Evolutionary conservation across 1,140 invertebrate species (phyloP), one percentile per base, ranked within the genome.

Genomic region (Chelonus insularis): DNA sequence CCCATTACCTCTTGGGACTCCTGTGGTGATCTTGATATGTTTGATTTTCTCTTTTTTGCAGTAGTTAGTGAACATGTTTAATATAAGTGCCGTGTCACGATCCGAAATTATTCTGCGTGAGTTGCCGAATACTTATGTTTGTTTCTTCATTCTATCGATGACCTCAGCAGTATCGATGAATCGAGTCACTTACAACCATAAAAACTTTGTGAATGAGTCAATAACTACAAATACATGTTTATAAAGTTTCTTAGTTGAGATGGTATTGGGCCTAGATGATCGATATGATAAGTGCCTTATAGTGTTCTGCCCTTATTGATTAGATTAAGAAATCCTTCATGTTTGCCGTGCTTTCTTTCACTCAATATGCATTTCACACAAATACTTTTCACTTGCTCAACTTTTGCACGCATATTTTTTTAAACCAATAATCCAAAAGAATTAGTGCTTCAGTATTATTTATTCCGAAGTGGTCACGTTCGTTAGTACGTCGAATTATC

Each of bases 331-430:
- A 71, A 72, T n/a, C 74, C 79, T 64, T 82, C 74, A 57, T 75
- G 65, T 63, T 80, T 82, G 11, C 81, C 79, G 56, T 55, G 39
- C 52, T 82, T 80, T 12, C 63, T 73, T 8, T 67, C 66, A 8
- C 66, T 68, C 39, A 81, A 63, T 6, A 81, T 67, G 50, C 79
- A 82, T 5, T 65, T 50, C 8, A 81, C 65, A 63, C 78, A 81
- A 14, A 71, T 73, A 18, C 62, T 50, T 8, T 72, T 60, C n/a
- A 71, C 66, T 43, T 70, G 70, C 34, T 65, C 56, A 1, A 72
- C 60, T 43, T 66, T 64, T 4, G 20, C 14, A 37, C 57, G 59
- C 37, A 79, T 9, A 9, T n/a, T n/a, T 77, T 68, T 5, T 68
- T 48, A 34, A 79, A 73, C 29, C 61, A 78, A 67, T 72, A 81